Base-by-base conservation (phyloP, 2,888 invertebrate genomes). In the Metopia argyrocephala region DNA sequence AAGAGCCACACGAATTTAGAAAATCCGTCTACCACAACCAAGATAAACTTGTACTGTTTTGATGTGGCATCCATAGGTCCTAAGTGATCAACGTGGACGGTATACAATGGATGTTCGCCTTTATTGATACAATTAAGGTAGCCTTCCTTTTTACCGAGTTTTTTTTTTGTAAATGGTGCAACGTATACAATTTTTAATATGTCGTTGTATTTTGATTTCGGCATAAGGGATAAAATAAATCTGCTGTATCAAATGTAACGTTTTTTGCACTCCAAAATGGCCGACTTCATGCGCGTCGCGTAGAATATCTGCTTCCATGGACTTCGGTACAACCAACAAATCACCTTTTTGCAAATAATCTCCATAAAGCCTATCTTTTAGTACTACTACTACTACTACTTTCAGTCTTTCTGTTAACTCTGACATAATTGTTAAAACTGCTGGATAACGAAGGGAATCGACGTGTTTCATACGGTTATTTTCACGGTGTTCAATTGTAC, bases 121-220 rank as follows among this genome's bases (percentile, higher is more conserved):
- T 89, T 89, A 9, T 85, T 83, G 0, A 89, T 85, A 0, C 85
- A 83, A 56, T 87, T 68, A 86, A 88, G 12, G 12, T 31, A 31
- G 12, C 9, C 31, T 31, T 31, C 31, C 31, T 31, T 31, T 12
- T 31, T 31, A 0, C n/a, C 89, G 87, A 3, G 64, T 62, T 61
- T 88, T 78, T 21, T 38, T 73, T 9, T 69, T 75, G 25, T 50
- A 27, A 18, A 68, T 12, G 5, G 82, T 82, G 68, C 83, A 83
- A 12, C 54, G 31, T 3, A 82, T 48, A 38, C 83, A 83, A n/a
- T 73, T 82, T 15, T 6, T 23, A 15, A 78, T 79, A 15, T 28
- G 28, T 12, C 64, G 28, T 1, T 23, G 18, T 2, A 78, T 70
- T 54, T 83, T 80, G 1, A 52, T 31, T 21, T 38, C 46, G 3